Conservation (phyloP, 2,888 invertebrate species). For the Ophioninae sp. region DNA sequence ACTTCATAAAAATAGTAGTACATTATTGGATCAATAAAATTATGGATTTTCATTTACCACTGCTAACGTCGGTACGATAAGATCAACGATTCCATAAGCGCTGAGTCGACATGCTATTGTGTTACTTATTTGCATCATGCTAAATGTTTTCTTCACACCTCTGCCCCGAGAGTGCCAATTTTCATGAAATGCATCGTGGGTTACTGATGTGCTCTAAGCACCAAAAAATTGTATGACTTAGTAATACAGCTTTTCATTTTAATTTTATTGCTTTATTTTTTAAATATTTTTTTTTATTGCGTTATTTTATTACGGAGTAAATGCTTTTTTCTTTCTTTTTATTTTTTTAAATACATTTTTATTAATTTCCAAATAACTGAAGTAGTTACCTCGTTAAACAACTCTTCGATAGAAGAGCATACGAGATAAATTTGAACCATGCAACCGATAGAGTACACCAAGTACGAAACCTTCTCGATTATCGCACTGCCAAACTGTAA, state of each 20-base stretch:
- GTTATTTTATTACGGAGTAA: background rate
- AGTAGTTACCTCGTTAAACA: constrained; percentile 68
- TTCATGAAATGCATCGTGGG: constrained; percentile 65
- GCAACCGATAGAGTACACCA: constrained; percentile 57
- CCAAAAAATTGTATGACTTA: constrained; percentile 3
- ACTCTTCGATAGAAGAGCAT: constrained; percentile 66
- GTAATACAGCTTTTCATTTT: no score
- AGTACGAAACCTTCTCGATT: constrained; percentile 50
- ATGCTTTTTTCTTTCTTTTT: constrained; percentile 7
- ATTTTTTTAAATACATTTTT: background rate
- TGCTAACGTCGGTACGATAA: constrained; percentile 67
- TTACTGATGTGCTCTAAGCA: constrained; percentile 65
- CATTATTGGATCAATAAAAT: background rate
- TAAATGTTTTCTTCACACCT: constrained; percentile 52
- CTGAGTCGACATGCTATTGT: constrained; percentile 65
- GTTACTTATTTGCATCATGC: constrained; percentile 58
- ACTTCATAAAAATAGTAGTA: no score
- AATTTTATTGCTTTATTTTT: no score
- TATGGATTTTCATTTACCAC: constrained; percentile 61
- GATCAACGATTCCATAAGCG: constrained; percentile 61
- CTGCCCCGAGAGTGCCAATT: constrained; percentile 62
- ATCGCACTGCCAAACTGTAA: constrained; percentile 29
- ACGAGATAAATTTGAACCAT: constrained; percentile 68
- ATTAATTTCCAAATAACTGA: background rate
- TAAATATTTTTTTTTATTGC: no score